phyloP scores from a whole-genome alignment of 2,113 vertebrate species.

The Ictidomys tridecemlineatus region DNA sequence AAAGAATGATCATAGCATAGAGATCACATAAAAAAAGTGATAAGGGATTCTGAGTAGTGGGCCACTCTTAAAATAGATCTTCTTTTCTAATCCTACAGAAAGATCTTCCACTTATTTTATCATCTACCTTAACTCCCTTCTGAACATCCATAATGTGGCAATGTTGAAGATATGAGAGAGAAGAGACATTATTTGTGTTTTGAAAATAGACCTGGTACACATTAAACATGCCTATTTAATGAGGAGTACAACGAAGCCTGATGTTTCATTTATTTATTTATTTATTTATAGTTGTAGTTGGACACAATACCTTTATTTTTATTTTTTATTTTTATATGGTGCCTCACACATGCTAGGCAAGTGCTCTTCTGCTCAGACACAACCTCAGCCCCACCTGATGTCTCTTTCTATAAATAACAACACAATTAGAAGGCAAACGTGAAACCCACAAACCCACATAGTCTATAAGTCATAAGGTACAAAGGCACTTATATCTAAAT shows the following conservation, averaged over 20 bases:
- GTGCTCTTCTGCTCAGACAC: no score
- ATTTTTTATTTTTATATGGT: no score
- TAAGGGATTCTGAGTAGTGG: not conserved
- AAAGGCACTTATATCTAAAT: constrained; percentile 45
- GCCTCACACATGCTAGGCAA: no score
- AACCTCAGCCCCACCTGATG: not conserved
- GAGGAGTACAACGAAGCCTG: not conserved
- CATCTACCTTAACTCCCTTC: not conserved
- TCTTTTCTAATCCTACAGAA: not conserved
- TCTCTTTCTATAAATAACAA: not conserved
- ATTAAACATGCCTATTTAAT: not conserved
- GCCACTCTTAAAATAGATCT: constrained; percentile 2
- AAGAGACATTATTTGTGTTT: not conserved
- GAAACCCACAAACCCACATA: not conserved
- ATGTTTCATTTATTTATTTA: not conserved
- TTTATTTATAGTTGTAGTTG: no score
- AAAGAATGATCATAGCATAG: not conserved
- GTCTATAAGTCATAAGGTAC: not conserved
- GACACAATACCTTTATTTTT: no score
- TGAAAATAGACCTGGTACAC: not conserved
- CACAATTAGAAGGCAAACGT: not conserved
- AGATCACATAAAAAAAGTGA: no score
- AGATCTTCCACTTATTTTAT: constrained; percentile 5
- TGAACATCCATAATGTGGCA: not conserved
- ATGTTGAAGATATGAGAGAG: not conserved